Percentiles rank a stretch among this genome's conserved stretches.
Evolutionary conservation across 2,888 invertebrate genomes (phyloP).

Genomic region (Epinotia bilunana): DNA sequence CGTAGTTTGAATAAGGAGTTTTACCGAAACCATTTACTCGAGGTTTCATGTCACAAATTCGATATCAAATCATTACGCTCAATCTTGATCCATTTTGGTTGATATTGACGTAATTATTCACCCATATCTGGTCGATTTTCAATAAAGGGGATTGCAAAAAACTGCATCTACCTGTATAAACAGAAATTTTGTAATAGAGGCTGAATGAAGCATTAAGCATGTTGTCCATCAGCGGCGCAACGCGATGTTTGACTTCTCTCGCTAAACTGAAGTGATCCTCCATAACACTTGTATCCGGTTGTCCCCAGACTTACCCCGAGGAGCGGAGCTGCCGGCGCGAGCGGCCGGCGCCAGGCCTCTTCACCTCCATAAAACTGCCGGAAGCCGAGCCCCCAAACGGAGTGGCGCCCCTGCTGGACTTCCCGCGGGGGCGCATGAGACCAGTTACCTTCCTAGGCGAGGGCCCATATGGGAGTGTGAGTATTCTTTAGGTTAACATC

Average conservation of each 20-base stretch:
- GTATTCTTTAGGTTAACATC: constrained; percentile 56
- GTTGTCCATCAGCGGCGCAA: background rate
- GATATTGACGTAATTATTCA: background rate
- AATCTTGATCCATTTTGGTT: background rate
- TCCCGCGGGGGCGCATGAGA: constrained; percentile 92
- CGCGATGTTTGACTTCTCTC: background rate
- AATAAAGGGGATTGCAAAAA: too few species aligned
- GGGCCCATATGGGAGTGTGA: constrained; percentile 94
- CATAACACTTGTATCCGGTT: background rate
- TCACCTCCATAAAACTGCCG: constrained; percentile 89
- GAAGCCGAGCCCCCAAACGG: constrained; percentile 88
- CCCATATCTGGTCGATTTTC: background rate
- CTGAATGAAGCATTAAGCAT: too few species aligned
- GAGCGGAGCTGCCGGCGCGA: constrained; percentile 82
- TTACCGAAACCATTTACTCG: too few species aligned
- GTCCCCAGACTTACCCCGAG: constrained; percentile 74
- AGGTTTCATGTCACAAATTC: too few species aligned
- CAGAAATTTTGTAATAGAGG: too few species aligned
- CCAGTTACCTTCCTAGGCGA: constrained; percentile 94
- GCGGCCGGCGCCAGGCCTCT: constrained; percentile 87
- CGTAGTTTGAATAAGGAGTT: background rate
- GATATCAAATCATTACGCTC: background rate
- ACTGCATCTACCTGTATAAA: too few species aligned
- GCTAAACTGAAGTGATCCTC: background rate
- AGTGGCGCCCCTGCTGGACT: constrained; percentile 89